Conservation (phyloP, 2,113 vertebrate species). For the Halichoerus grypus region DNA sequence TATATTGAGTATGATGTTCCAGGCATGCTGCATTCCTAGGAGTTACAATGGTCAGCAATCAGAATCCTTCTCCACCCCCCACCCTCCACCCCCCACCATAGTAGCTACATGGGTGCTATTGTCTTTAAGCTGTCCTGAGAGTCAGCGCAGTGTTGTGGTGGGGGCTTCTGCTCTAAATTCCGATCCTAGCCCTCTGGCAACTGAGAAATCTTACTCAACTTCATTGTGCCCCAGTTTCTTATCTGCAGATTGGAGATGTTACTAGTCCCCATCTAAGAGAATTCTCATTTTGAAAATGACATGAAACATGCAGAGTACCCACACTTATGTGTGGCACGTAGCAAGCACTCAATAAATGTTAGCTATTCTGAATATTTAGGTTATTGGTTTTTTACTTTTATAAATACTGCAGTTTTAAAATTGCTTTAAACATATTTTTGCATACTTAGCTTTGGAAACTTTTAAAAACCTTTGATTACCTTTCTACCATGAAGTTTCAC, state of each 20-base stretch:
- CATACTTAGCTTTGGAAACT: conserved; percentile 18
- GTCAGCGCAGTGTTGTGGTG: neutral
- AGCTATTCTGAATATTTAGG: neutral
- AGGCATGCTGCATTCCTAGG: neutral
- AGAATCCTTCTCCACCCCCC: neutral
- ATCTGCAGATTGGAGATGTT: neutral
- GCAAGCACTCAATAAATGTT: neutral
- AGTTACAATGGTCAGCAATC: neutral
- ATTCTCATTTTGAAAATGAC: neutral
- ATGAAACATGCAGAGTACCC: neutral
- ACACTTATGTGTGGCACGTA: neutral
- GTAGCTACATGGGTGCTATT: neutral
- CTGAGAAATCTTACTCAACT: neutral
- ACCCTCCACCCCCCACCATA: neutral
- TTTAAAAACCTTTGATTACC: neutral
- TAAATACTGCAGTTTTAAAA: neutral
- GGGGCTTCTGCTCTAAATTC: neutral
- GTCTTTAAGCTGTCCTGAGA: neutral
- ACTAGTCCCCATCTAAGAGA: neutral
- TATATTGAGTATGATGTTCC: neutral
- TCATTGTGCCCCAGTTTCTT: neutral
- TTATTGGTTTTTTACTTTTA: neutral
- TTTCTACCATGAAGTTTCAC: neutral
- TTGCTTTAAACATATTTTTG: neutral
- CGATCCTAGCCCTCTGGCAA: neutral